These are phyloP conservation scores for Amazona finschi DNA, from an alignment of 2,797 vertebrate genomes.

Conservation along the genomic window DNA sequence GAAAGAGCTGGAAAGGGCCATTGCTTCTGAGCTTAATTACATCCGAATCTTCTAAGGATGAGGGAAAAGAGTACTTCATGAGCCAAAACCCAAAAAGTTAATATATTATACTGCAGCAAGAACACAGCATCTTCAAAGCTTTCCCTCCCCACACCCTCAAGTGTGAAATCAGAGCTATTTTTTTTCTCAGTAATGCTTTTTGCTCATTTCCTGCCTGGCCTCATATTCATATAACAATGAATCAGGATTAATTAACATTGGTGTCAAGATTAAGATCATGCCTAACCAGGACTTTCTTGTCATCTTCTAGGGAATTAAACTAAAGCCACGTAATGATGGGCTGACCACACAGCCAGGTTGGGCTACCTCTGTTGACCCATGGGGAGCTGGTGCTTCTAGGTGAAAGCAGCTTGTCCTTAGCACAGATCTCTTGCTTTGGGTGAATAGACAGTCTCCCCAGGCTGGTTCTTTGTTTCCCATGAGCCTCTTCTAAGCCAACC, in stretches of 20 bases:
- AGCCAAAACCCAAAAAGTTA: neutral
- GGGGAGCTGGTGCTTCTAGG: neutral
- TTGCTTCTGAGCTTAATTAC: conserved; percentile 9
- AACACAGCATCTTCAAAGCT: conserved; percentile 8
- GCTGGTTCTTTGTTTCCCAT: neutral
- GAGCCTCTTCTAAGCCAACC: neutral
- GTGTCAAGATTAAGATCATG: neutral
- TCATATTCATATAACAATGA: neutral
- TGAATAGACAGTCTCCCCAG: neutral
- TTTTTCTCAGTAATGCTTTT: neutral
- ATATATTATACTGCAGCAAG: neutral
- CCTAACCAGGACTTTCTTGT: neutral
- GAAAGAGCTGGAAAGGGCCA: neutral
- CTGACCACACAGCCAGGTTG: neutral
- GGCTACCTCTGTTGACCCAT: neutral
- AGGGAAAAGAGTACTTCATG: neutral
- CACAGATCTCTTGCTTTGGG: neutral
- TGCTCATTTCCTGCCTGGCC: conserved; percentile 39
- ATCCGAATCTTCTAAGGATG: neutral
- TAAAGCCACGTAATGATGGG: neutral
- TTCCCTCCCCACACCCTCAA: neutral
- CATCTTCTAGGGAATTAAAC: neutral
- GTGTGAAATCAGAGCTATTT: conserved; percentile 9
- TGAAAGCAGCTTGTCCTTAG: neutral
- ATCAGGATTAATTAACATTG: conserved; percentile 1